These are phyloP conservation scores for Hipparchia semele DNA, from an alignment of 2,888 invertebrate species.

Conservation along the genomic window DNA sequence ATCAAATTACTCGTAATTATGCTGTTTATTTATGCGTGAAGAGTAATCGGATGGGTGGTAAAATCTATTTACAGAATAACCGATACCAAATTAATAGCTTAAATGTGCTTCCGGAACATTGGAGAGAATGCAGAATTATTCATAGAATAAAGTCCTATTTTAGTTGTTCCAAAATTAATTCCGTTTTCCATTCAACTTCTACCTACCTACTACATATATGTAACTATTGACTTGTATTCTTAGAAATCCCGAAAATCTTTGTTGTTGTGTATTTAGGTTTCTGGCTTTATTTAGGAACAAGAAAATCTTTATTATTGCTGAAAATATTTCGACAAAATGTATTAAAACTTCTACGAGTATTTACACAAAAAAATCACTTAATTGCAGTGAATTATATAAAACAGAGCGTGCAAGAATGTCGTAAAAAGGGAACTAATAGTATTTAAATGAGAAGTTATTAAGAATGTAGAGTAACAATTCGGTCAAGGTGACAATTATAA, in stretches of 20 bases:
- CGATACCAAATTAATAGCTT: not conserved
- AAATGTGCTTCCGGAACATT: not conserved
- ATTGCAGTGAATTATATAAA: not conserved
- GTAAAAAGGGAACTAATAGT: not conserved
- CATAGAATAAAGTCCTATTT: not conserved
- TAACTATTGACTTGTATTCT: too few species aligned
- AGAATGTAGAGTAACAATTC: slow-evolving; percentile 2
- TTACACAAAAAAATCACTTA: not conserved
- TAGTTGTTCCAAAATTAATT: too few species aligned
- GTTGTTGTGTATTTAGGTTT: too few species aligned
- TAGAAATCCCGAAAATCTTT: too few species aligned
- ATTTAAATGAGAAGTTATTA: not conserved
- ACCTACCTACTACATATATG: too few species aligned
- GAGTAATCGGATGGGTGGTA: not conserved
- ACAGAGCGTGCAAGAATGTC: not conserved
- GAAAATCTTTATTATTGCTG: too few species aligned
- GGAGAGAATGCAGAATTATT: not conserved
- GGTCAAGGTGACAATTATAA: slow-evolving; percentile 15
- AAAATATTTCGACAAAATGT: not conserved
- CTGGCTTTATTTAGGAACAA: too few species aligned
- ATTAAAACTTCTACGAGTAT: not conserved
- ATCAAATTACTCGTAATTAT: not conserved
- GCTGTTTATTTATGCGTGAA: slow-evolving; percentile 4
- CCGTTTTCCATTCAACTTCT: too few species aligned
- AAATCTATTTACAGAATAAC: not conserved